phyloP scores from a whole-genome alignment of 2,113 vertebrate genomes.

The Miniopterus natalensis region DNA sequence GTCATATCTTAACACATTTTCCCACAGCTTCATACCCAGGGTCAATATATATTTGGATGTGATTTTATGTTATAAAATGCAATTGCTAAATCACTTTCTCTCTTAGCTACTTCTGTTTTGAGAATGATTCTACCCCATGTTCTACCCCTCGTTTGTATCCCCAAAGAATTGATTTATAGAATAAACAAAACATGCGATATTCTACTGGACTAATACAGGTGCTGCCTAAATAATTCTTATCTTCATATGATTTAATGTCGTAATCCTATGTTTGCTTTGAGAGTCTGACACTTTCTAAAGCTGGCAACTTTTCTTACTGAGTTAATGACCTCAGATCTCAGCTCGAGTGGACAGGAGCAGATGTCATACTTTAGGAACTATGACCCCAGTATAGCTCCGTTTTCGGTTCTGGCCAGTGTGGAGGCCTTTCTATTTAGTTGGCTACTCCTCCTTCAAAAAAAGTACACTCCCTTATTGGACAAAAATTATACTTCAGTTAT shows the following conservation, averaged over 20 bases:
- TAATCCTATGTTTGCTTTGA: neutral
- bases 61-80: neutral
- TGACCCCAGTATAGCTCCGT: accelerated
- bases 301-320: neutral
- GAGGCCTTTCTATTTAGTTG: neutral
- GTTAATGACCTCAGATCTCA: neutral
- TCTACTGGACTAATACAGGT: neutral
- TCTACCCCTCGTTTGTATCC: neutral
- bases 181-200: neutral
- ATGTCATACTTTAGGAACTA: neutral
- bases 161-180: neutral
- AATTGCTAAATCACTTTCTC: neutral
- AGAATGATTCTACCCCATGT: neutral
- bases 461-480: neutral
- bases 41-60: neutral
- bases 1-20: neutral
- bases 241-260: neutral
- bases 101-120: neutral
- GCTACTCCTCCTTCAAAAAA: neutral
- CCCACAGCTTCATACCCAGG: neutral
- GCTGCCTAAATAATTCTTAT: neutral
- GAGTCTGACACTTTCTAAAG: neutral
- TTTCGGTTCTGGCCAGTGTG: neutral
- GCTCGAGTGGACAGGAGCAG: neutral
- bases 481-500: neutral